These are phyloP conservation scores for Bombus picipes DNA, from an alignment of 1,140 invertebrate species.

Conservation along the genomic window DNA sequence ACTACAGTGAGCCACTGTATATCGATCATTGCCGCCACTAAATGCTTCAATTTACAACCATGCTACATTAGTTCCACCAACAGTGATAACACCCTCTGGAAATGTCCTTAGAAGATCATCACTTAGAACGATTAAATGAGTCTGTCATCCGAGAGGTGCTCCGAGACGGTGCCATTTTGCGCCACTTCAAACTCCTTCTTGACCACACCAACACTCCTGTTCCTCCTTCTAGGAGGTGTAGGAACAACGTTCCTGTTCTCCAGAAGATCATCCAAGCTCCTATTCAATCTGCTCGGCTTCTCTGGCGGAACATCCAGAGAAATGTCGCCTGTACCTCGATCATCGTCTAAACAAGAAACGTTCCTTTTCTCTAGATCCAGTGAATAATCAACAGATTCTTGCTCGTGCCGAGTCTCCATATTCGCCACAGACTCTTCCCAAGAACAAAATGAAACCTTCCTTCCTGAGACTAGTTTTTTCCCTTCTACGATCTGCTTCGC, in stretches of 20 bases:
- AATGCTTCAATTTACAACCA: background rate
- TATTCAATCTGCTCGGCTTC: constrained; percentile 73
- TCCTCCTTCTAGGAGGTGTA: constrained; percentile 75
- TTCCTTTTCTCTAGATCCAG: background rate
- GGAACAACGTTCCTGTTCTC: constrained; percentile 63
- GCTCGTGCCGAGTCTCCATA: constrained; percentile 9
- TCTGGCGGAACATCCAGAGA: constrained; percentile 65
- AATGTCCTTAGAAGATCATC: background rate
- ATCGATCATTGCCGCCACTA: background rate
- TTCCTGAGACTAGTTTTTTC: constrained; percentile 7
- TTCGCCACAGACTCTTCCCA: constrained; percentile 56
- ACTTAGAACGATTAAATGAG: constrained; percentile 69
- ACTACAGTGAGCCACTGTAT: background rate
- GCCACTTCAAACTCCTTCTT: constrained; percentile 43
- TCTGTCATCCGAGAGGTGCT: constrained; percentile 68
- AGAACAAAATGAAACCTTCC: constrained; percentile 63
- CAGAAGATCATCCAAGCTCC: constrained; percentile 61
- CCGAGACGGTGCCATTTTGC: constrained; percentile 41
- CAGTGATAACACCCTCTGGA: background rate
- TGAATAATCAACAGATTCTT: constrained; percentile 9
- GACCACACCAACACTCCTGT: constrained; percentile 65
- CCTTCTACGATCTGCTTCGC: constrained; percentile 29
- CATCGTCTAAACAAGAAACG: background rate
- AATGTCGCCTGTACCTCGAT: background rate
- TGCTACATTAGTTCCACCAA: background rate